Conservation (phyloP, 2,797 vertebrate species). For the Sebastes nivosus region DNA sequence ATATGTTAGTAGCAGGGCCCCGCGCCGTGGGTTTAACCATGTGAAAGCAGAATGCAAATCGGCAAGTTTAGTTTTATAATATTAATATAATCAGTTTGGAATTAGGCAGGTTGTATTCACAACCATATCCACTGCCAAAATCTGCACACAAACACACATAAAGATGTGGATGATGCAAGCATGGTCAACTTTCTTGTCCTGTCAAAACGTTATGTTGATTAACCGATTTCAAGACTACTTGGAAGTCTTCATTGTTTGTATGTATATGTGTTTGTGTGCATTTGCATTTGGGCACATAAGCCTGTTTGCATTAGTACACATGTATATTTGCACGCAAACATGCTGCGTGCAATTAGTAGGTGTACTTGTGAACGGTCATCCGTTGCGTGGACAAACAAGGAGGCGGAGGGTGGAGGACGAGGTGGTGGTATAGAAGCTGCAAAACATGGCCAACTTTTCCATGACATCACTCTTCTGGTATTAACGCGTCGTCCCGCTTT, state of each 20-base stretch:
- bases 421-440: conserved; percentile 18
- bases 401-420: conserved; percentile 9
- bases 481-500: conserved; percentile 54
- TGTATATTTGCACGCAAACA: conserved; percentile 36
- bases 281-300: not conserved
- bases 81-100: conserved; percentile 35
- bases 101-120: conserved; percentile 20
- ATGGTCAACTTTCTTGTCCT: not conserved
- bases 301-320: not conserved
- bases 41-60: conserved; percentile 60
- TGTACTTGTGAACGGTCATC: conserved; percentile 38
- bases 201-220: conserved; percentile 10
- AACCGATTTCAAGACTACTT: conserved; percentile 4
- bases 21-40: conserved; percentile 41
- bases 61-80: conserved; percentile 46
- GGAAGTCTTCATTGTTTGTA: conserved; percentile 10
- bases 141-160: conserved; percentile 5
- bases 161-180: not conserved
- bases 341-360: conserved; percentile 8
- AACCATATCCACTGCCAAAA: conserved; percentile 22
- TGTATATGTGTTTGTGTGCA: not conserved
- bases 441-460: conserved; percentile 70
- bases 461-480: conserved; percentile 77
- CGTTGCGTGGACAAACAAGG: conserved; percentile 37
- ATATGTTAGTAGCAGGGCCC: conserved; percentile 57